Conservation (phyloP, 2,113 vertebrate species). For the Odocoileus virginianus region DNA sequence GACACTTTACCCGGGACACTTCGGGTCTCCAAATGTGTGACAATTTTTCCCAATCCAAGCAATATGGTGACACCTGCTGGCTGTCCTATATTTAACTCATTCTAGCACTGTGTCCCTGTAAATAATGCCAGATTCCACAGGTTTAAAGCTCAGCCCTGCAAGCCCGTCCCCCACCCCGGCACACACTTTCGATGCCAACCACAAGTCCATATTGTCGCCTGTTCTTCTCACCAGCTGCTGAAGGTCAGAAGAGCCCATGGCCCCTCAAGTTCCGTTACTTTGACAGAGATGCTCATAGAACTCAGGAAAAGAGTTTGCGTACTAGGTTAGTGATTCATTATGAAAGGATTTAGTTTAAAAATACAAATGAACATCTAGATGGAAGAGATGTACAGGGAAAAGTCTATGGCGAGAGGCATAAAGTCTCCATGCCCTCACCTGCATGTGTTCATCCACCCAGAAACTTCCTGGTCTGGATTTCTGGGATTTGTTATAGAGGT, state of each 20-base stretch:
- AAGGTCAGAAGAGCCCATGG: not conserved
- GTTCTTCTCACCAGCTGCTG: not conserved
- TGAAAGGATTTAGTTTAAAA: not conserved
- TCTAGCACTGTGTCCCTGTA: not conserved
- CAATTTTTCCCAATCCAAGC: not conserved
- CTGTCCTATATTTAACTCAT: not conserved
- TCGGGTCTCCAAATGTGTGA: not conserved
- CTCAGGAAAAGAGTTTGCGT: not conserved
- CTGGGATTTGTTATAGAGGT: not conserved
- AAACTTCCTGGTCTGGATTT: not conserved
- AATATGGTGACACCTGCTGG: not conserved
- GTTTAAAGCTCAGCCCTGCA: not conserved
- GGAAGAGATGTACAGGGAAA: not conserved
- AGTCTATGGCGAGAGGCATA: not conserved
- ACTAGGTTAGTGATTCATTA: not conserved
- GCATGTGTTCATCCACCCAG: not conserved
- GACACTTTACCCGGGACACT: not conserved
- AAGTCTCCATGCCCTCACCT: not conserved
- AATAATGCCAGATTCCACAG: not conserved
- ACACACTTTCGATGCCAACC: not conserved
- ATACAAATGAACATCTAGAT: not conserved
- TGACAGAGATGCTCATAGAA: not conserved
- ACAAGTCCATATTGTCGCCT: not conserved
- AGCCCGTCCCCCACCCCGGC: accelerated
- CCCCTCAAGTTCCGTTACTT: not conserved